Conservation (phyloP, 2,113 vertebrate species). For the Spheniscus mendiculus region DNA sequence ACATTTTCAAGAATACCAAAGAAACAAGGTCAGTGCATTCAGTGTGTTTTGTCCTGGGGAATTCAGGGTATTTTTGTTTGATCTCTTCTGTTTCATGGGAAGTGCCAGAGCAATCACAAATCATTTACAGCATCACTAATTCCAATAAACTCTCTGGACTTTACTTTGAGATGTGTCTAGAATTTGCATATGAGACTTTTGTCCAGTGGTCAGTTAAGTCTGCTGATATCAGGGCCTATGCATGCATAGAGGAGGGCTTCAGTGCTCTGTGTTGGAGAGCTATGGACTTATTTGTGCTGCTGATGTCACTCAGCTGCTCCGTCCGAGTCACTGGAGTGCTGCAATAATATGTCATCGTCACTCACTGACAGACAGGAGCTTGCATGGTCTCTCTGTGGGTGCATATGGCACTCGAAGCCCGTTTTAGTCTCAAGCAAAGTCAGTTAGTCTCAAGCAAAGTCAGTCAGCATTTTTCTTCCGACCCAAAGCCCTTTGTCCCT, state of each 20-base stretch:
- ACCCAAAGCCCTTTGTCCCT: background rate
- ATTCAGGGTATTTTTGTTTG: background rate
- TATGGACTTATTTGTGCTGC: background rate
- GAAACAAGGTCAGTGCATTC: slow-evolving; percentile 82
- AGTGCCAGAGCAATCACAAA: background rate
- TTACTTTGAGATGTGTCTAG: background rate
- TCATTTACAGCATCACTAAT: background rate
- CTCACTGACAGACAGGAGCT: background rate
- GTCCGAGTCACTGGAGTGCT: background rate
- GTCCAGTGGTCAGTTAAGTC: background rate
- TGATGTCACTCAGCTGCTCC: background rate
- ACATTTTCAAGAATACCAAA: slow-evolving; percentile 87
- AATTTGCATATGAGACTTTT: background rate
- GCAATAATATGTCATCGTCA: background rate
- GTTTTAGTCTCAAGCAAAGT: background rate
- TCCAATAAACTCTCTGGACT: background rate
- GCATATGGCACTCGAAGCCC: background rate
- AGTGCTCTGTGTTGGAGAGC: background rate
- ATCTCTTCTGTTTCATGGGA: background rate
- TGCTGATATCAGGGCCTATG: background rate
- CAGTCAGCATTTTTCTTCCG: background rate
- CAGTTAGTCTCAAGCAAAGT: background rate
- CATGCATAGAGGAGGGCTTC: background rate
- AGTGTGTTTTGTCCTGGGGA: background rate
- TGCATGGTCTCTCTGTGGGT: background rate